Percentiles rank a stretch among this genome's conserved stretches.
phyloP scores from a whole-genome alignment of 2,888 invertebrate genomes.

The Sesamia inferens region DNA sequence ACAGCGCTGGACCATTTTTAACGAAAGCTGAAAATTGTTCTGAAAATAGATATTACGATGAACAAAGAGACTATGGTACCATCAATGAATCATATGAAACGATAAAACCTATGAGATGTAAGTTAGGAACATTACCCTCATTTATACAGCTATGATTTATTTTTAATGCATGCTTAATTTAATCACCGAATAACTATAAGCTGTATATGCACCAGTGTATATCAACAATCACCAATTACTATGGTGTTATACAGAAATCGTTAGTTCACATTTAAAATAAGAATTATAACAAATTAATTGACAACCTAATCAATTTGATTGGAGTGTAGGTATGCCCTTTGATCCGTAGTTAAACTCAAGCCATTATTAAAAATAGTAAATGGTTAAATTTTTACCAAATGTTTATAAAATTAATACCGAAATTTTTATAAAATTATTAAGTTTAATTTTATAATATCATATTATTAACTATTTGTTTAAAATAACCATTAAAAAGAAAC shows the following conservation, averaged over 20 bases:
- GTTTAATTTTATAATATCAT: no score
- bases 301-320: not conserved
- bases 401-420: no score
- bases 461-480: no score
- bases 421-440: no score
- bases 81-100: constrained; percentile 64
- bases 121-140: constrained; percentile 84
- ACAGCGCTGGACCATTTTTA: not conserved
- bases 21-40: constrained; percentile 29
- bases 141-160: constrained; percentile 78
- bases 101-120: constrained; percentile 84
- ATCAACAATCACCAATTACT: not conserved
- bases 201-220: not conserved
- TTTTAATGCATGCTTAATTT: constrained; percentile 3
- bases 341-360: no score
- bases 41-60: constrained; percentile 82
- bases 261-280: not conserved
- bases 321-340: no score
- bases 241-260: not conserved
- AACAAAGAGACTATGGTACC: constrained; percentile 55
- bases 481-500: no score
- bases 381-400: no score
- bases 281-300: no score
- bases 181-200: constrained; percentile 17
- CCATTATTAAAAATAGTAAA: no score